phyloP scores from a whole-genome alignment of 2,797 vertebrate species.

The Lindbergichthys nudifrons region DNA sequence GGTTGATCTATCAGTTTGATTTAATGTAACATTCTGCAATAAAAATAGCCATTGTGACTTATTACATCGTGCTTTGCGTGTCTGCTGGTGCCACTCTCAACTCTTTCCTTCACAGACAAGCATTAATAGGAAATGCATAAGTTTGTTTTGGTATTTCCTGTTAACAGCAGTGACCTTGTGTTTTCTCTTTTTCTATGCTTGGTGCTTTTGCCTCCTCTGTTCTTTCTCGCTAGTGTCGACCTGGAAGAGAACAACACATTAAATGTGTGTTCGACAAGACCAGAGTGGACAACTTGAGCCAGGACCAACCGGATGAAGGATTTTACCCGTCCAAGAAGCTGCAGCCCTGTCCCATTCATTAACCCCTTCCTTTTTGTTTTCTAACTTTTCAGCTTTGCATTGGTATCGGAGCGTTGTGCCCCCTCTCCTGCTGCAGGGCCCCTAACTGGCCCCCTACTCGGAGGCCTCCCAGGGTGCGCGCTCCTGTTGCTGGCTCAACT shows the following conservation, averaged over 20 bases:
- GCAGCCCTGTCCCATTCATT: constrained; percentile 43
- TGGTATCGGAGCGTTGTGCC: constrained; percentile 50
- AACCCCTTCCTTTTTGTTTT: constrained; percentile 56
- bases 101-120: constrained; percentile 9
- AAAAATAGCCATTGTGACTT: not conserved
- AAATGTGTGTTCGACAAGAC: constrained; percentile 6
- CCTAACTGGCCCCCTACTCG: constrained; percentile 46
- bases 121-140: constrained; percentile 1
- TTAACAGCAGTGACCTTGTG: constrained; percentile 24
- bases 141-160: constrained; percentile 16
- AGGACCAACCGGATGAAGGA: constrained; percentile 14
- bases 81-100: not conserved
- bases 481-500: constrained; percentile 88
- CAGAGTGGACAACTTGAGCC: not conserved
- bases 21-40: not conserved
- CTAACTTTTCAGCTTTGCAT: constrained; percentile 71
- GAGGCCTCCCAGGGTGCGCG: constrained; percentile 79
- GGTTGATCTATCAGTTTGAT: not conserved
- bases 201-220: constrained; percentile 19
- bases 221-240: constrained; percentile 38
- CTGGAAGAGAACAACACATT: constrained; percentile 4
- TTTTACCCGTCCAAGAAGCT: constrained; percentile 28
- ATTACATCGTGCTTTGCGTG: not conserved
- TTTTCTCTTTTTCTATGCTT: constrained; percentile 9
- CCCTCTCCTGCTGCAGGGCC: constrained; percentile 42